Evolutionary conservation across 1,140 invertebrate species (phyloP).

Genomic region (Mizuhopecten yessoensis): DNA sequence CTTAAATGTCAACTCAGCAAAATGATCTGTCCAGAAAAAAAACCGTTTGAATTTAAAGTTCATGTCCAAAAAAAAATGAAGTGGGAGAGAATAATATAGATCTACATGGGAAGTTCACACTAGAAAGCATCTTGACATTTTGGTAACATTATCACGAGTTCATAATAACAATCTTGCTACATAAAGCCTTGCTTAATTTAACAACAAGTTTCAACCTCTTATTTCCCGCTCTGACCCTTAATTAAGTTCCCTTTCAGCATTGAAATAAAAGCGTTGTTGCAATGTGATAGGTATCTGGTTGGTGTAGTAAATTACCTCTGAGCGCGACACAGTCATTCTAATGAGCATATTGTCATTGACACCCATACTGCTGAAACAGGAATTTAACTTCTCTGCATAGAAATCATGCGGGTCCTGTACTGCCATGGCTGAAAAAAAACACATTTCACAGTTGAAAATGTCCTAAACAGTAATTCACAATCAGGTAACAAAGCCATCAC

Average conservation of each 20-base stretch:
- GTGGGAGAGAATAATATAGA: not conserved
- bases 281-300: not conserved
- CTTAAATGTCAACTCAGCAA: too few relatives aligned
- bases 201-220: not conserved
- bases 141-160: too few relatives aligned
- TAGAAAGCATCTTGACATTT: too few relatives aligned
- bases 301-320: constrained; percentile 85
- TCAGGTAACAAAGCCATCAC: not conserved
- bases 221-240: not conserved
- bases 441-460: not conserved
- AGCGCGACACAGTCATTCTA: constrained; percentile 93
- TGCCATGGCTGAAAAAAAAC: constrained; percentile 66
- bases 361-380: constrained; percentile 89
- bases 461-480: not conserved
- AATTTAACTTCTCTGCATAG: constrained; percentile 94
- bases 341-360: constrained; percentile 95
- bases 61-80: not conserved
- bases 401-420: constrained; percentile 86
- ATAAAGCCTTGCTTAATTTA: not conserved
- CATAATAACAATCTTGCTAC: not conserved
- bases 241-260: not conserved
- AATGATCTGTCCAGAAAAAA: too few relatives aligned
- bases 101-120: too few relatives aligned
- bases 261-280: not conserved
- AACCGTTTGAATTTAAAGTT: too few relatives aligned